These are phyloP conservation scores for Geodia barretti DNA, from an alignment of 37 sponge, comb jelly and placozoan species.

Conservation along the genomic window DNA sequence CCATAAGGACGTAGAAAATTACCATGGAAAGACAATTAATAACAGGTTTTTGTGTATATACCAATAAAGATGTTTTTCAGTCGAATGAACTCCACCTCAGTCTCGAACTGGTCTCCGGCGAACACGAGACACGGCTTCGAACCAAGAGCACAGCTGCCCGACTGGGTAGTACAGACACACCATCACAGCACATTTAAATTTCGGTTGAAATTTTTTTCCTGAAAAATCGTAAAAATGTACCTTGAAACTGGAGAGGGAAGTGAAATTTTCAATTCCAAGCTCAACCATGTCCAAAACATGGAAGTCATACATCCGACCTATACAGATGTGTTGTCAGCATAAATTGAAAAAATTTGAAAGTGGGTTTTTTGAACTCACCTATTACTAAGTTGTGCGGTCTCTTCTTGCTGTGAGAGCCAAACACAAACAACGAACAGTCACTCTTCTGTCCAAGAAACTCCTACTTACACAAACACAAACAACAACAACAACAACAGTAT, in stretches of 20 bases:
- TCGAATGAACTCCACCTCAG: slow-evolving; percentile 52
- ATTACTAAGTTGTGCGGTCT: slow-evolving; percentile 90
- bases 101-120: slow-evolving; percentile 86
- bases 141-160: slow-evolving; percentile 51
- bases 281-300: slow-evolving; percentile 96
- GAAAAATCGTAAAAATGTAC: too few species aligned
- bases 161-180: too few species aligned
- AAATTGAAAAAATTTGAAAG: neutral
- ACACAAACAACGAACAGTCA: slow-evolving; percentile 88
- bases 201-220: too few species aligned
- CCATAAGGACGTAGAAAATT: too few species aligned
- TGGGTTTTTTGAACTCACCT: slow-evolving; percentile 42
- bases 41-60: slow-evolving; percentile 3
- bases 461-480: slow-evolving; percentile 46
- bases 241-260: slow-evolving; percentile 53
- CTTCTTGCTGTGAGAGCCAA: slow-evolving; percentile 95
- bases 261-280: slow-evolving; percentile 81
- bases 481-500: neutral
- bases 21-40: too few species aligned
- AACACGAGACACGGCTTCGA: slow-evolving; percentile 93
- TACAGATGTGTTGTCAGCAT: neutral
- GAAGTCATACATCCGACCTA: slow-evolving; percentile 83
- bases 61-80: slow-evolving; percentile 82
- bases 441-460: slow-evolving; percentile 83
- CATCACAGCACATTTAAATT: too few species aligned